These are phyloP conservation scores for Salarias fasciatus DNA, from an alignment of 2,797 vertebrate species.

Conservation along the genomic window DNA sequence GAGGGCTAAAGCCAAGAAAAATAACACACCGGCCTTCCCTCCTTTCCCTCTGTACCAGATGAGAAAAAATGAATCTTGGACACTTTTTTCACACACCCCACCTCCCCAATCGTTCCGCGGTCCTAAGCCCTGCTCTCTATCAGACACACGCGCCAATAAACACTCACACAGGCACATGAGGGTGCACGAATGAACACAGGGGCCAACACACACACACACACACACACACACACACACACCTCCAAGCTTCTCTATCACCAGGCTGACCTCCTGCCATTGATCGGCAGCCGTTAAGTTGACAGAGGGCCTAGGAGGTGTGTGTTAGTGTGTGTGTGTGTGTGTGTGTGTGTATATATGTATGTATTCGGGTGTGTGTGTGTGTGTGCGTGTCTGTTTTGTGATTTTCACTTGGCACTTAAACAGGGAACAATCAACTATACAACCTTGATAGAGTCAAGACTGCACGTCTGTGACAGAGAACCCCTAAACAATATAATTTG, in stretches of 20 bases:
- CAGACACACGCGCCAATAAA: slow-evolving; percentile 73
- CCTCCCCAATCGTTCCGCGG: slow-evolving; percentile 56
- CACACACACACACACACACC: slow-evolving; percentile 53
- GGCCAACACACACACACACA: slow-evolving; percentile 46
- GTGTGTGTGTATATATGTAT: no score
- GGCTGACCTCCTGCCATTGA: slow-evolving; percentile 90
- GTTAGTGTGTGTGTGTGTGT: slow-evolving; percentile 17
- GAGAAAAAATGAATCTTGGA: slow-evolving; percentile 99
- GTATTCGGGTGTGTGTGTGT: no score
- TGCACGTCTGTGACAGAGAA: slow-evolving; percentile 59
- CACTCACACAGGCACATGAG: slow-evolving; percentile 47
- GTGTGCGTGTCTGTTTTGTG: slow-evolving; percentile 41
- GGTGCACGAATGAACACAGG: slow-evolving; percentile 55
- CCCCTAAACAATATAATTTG: slow-evolving; percentile 53
- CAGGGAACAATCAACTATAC: slow-evolving; percentile 90
- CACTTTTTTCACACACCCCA: slow-evolving; percentile 78
- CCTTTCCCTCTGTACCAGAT: slow-evolving; percentile 82
- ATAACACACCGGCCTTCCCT: slow-evolving; percentile 85
- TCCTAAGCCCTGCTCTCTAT: slow-evolving; percentile 96
- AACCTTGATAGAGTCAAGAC: slow-evolving; percentile 75
- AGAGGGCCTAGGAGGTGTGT: slow-evolving; percentile 84
- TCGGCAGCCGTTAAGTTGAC: slow-evolving; percentile 95
- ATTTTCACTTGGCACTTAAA: slow-evolving; percentile 83
- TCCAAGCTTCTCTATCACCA: slow-evolving; percentile 61
- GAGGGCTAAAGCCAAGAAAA: slow-evolving; percentile 98